These are phyloP conservation scores for Acleris literana DNA, from an alignment of 2,888 invertebrate species.

Conservation along the genomic window DNA sequence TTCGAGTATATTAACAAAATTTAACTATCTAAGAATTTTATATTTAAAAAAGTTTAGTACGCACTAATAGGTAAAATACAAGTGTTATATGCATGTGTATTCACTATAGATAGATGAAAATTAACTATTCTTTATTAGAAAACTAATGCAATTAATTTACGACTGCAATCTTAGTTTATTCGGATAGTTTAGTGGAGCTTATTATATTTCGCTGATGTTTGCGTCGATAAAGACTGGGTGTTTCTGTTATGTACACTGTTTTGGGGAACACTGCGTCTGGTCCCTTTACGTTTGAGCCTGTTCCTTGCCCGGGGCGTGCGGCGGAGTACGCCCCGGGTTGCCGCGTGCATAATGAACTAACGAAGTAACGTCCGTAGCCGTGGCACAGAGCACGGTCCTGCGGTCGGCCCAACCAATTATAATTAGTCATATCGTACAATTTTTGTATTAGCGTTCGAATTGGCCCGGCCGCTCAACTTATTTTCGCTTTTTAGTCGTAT, in stretches of 20 bases:
- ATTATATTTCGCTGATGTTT: conserved; percentile 52
- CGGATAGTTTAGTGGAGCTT: conserved; percentile 34
- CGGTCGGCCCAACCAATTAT: conserved; percentile 50
- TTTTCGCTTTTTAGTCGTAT: conserved; percentile 50
- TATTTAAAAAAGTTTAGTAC: conserved; percentile 64
- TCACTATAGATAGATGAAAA: conserved; percentile 72
- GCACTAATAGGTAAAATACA: conserved; percentile 61
- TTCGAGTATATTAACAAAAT: conserved; percentile 63
- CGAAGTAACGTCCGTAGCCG: background rate
- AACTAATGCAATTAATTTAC: conserved; percentile 53
- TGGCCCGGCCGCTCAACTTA: conserved; percentile 30
- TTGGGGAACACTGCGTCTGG: conserved; percentile 38
- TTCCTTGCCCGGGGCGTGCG: background rate
- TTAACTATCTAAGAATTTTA: conserved; percentile 66
- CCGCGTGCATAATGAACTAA: background rate
- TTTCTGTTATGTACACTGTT: conserved; percentile 38
- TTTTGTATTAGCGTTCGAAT: conserved; percentile 53
- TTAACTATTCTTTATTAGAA: conserved; percentile 39
- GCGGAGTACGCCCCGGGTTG: background rate
- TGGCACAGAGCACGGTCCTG: conserved; percentile 37
- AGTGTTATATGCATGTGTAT: conserved; percentile 68
- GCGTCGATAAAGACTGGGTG: conserved; percentile 44
- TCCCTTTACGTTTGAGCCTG: conserved; percentile 26
- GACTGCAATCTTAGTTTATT: conserved; percentile 52
- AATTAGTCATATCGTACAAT: conserved; percentile 65